phyloP scores from a whole-genome alignment of 1,140 invertebrate genomes.

The Bombus pascuorum region DNA sequence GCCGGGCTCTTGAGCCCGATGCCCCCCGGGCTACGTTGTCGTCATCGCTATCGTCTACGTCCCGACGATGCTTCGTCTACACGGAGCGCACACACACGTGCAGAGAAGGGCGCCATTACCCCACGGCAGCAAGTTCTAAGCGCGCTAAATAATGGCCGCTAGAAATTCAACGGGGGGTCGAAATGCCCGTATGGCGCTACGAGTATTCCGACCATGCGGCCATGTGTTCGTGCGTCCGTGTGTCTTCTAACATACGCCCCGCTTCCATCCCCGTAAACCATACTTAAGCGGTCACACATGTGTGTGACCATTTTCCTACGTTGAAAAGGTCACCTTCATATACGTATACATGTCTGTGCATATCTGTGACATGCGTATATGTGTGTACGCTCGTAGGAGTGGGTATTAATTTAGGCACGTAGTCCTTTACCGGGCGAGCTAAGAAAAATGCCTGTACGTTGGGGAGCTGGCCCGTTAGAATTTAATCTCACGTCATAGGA shows the following conservation, averaged over 20 bases:
- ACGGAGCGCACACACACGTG: slow-evolving; percentile 22
- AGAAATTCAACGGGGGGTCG: slow-evolving; percentile 74
- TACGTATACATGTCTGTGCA: not conserved
- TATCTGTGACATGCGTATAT: not conserved
- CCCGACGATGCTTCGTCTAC: slow-evolving; percentile 44
- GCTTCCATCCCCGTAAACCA: slow-evolving; percentile 50
- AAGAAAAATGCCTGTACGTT: slow-evolving; percentile 79
- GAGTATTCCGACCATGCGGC: slow-evolving; percentile 55
- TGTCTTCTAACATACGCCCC: slow-evolving; percentile 50
- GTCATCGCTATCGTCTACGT: slow-evolving; percentile 44
- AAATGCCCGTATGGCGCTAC: slow-evolving; percentile 68
- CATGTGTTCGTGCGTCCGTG: slow-evolving; percentile 35
- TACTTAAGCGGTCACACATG: slow-evolving; percentile 34
- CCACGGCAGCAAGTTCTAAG: slow-evolving; percentile 77
- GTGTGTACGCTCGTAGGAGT: slow-evolving; percentile 49
- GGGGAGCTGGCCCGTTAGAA: slow-evolving; percentile 74
- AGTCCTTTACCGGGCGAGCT: slow-evolving; percentile 74
- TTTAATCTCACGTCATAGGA: slow-evolving; percentile 78
- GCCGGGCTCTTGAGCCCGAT: slow-evolving; percentile 31
- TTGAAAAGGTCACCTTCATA: slow-evolving; percentile 14
- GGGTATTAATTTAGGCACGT: slow-evolving; percentile 79
- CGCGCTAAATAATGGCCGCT: slow-evolving; percentile 80
- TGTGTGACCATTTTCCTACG: slow-evolving; percentile 6
- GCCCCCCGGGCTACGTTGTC: slow-evolving; percentile 41
- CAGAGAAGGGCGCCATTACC: slow-evolving; percentile 67